Conservation (phyloP, 2,888 invertebrate species). For the Acleris literana region DNA sequence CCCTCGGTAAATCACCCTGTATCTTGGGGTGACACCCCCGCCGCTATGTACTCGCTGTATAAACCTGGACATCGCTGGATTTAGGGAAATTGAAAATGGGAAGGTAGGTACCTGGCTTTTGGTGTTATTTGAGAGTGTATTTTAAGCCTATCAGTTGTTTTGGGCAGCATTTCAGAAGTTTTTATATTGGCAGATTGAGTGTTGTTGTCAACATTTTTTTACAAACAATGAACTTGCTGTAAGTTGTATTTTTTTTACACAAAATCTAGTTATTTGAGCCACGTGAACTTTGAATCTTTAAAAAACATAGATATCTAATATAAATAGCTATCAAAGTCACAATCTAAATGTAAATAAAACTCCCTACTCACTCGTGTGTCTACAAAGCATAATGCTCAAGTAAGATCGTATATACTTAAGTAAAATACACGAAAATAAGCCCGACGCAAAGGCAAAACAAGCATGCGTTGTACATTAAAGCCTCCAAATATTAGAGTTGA, state of each 20-base stretch:
- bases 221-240: too few species aligned
- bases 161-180: too few species aligned
- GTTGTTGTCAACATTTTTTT: too few species aligned
- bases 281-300: too few species aligned
- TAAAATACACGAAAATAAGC: conserved; percentile 2
- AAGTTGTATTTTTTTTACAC: too few species aligned
- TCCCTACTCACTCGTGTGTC: too few species aligned
- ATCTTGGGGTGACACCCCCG: conserved; percentile 76
- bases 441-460: conserved; percentile 39
- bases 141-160: too few species aligned
- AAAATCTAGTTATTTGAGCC: too few species aligned
- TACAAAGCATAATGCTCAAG: neutral
- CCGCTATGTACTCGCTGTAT: conserved; percentile 44
- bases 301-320: too few species aligned
- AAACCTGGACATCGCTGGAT: conserved; percentile 56
- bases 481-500: conserved; percentile 63
- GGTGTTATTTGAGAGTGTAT: neutral
- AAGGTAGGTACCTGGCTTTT: conserved; percentile 14
- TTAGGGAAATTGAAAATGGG: conserved; percentile 35
- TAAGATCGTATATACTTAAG: neutral
- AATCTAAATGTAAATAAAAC: too few species aligned
- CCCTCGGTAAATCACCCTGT: conserved; percentile 80
- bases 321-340: too few species aligned
- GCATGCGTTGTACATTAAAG: conserved; percentile 35
- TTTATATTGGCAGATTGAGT: too few species aligned